These are phyloP conservation scores for Lomographa bimaculata DNA, from an alignment of 2,888 invertebrate species.

Conservation along the genomic window DNA sequence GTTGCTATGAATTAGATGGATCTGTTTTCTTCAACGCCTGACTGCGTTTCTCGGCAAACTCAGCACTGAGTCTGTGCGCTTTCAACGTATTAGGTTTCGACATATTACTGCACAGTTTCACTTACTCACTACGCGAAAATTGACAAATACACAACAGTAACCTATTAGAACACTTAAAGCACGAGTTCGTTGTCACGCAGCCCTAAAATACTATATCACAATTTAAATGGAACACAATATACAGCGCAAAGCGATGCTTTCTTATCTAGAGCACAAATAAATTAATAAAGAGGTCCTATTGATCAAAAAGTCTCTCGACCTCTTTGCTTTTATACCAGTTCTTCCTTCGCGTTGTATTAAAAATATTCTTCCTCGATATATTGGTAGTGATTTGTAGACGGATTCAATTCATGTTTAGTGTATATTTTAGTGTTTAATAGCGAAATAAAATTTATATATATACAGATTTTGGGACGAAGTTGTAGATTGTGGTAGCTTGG, in stretches of 20 bases:
- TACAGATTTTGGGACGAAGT: slow-evolving; percentile 75
- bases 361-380: slow-evolving; percentile 18
- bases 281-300: slow-evolving; percentile 76
- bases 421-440: slow-evolving; percentile 60
- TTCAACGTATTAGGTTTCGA: slow-evolving; percentile 77
- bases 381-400: slow-evolving; percentile 54
- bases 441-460: slow-evolving; percentile 74
- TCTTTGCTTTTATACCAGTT: slow-evolving; percentile 24
- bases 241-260: slow-evolving; percentile 51
- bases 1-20: slow-evolving; percentile 76
- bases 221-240: slow-evolving; percentile 50
- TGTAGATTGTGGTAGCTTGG: slow-evolving; percentile 69
- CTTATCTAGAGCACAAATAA: slow-evolving; percentile 73
- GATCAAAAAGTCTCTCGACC: slow-evolving; percentile 66
- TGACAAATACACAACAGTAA: slow-evolving; percentile 33
- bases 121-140: slow-evolving; percentile 42
- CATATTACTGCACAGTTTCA: slow-evolving; percentile 62
- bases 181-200: slow-evolving; percentile 59
- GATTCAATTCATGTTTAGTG: slow-evolving; percentile 67
- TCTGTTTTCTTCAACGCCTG: slow-evolving; percentile 70
- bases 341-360: slow-evolving; percentile 5
- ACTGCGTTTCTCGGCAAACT: slow-evolving; percentile 74
- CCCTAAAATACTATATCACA: slow-evolving; percentile 53
- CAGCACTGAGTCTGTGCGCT: slow-evolving; percentile 78
- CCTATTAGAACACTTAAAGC: slow-evolving; percentile 45